Base-by-base conservation (phyloP, 2,113 vertebrate species). In the Podilymbus podiceps region DNA sequence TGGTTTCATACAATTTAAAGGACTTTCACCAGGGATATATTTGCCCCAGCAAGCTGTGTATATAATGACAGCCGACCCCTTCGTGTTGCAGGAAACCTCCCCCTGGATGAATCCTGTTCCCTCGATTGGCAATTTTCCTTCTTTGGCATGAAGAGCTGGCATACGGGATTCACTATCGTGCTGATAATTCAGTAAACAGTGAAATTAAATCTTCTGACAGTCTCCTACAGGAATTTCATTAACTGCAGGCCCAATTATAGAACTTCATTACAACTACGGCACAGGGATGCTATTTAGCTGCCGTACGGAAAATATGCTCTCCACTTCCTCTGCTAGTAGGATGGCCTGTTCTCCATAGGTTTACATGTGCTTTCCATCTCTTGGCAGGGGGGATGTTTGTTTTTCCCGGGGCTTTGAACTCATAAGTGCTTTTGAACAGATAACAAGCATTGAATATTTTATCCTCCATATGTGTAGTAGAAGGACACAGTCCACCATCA, bases 201-300 rank as follows among this genome's bases (percentile, higher is more conserved):
- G 3, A 89, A 96, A 97, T 97, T 91, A 96, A 97, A 88, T 94
- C 68, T 92, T 95, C 76, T 92, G 86, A 76, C 78, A 67, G 68
- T 67, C 31, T 97, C 58, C 91, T 94, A 69, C 53, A 92, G 90
- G 90, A 96, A 94, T 95, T 91, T 90, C 63, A 90, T 90, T 95
- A 88, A 68, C 80, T 44, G 56, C 60, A 81, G 64, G 79, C 35
- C 74, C 9, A 19, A 67, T 91, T 95, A 91, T 10, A 76, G 75
- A 93, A 88, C 72, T 90, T 92, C 58, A 95, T 75, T 93, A 73
- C 80, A 90, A 12, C 62, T 79, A n/a, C 1, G 35, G 69, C 72
- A 50, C 40, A 75, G 72, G 33, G 76, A 88, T 63, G n/a, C 14
- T 84, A 14, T 88, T 85, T 83, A 85, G 11, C 59, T 86, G 75